Conservation (phyloP, 2,888 invertebrate genomes). For the Megamerina dolium region DNA sequence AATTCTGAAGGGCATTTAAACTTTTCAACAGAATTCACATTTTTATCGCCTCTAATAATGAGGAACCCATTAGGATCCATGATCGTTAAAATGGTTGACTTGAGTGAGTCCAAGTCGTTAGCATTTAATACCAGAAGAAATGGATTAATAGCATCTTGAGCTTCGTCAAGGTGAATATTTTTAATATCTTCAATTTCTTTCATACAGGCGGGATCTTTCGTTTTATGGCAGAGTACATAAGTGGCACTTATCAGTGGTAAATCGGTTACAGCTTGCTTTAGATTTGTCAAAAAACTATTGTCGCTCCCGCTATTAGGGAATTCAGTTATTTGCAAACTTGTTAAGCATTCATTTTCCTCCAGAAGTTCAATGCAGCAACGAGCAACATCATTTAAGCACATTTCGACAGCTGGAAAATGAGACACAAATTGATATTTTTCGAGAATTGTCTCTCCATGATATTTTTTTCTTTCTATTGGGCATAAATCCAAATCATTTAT, state of each 20-base stretch:
- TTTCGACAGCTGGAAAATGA: constrained; percentile 47
- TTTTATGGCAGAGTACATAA: constrained; percentile 54
- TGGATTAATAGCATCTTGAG: constrained; percentile 51
- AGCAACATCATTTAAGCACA: constrained; percentile 51
- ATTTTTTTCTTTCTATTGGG: constrained; percentile 62
- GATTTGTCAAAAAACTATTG: constrained; percentile 53
- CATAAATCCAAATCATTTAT: constrained; percentile 70
- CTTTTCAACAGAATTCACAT: constrained; percentile 48
- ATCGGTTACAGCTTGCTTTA: constrained; percentile 60
- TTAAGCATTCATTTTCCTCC: constrained; percentile 62
- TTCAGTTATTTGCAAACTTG: constrained; percentile 59
- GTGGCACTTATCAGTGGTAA: constrained; percentile 66
- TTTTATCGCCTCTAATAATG: constrained; percentile 54
- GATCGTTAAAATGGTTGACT: too few species aligned
- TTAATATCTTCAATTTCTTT: constrained; percentile 45
- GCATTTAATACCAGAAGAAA: constrained; percentile 25
- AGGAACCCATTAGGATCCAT: constrained; percentile 58
- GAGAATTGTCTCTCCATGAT: constrained; percentile 67
- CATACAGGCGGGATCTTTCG: too few species aligned
- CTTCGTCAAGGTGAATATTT: constrained; percentile 57
- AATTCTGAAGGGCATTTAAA: constrained; percentile 32
- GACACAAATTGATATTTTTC: constrained; percentile 71
- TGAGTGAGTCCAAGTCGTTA: constrained; percentile 49
- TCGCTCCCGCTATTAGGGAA: constrained; percentile 52
- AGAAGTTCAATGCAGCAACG: constrained; percentile 63